phyloP scores from a whole-genome alignment of 2,113 vertebrate species.

The Podarcis cretensis region DNA sequence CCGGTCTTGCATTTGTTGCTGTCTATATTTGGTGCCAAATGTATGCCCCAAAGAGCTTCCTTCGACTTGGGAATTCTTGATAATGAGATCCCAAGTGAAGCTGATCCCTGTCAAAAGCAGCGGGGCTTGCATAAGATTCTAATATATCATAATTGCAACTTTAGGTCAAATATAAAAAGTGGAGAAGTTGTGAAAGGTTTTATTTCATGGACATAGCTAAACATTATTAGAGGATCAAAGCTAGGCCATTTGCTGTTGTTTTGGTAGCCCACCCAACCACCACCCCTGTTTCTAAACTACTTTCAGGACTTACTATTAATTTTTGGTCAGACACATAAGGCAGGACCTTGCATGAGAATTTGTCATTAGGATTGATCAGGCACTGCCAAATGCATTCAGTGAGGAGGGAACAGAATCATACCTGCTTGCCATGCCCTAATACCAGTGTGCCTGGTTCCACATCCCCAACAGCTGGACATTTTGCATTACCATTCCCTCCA shows the following conservation, averaged over 20 bases:
- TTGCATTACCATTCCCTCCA: not conserved
- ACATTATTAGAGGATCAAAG: constrained; percentile 53
- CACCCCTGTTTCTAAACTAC: constrained; percentile 4
- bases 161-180: constrained; percentile 33
- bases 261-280: constrained; percentile 21
- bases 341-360: not conserved
- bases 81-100: no score
- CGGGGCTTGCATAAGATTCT: no score
- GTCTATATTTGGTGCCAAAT: no score
- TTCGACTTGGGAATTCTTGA: no score
- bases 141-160: not conserved
- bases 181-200: constrained; percentile 35
- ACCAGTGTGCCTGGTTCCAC: not conserved
- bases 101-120: no score
- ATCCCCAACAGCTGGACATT: not conserved
- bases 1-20: no score
- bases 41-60: no score
- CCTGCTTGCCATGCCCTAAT: not conserved
- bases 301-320: not conserved
- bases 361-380: not conserved
- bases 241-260: constrained; percentile 29
- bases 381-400: not conserved
- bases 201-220: constrained; percentile 23
- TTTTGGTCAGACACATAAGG: not conserved
- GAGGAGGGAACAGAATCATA: not conserved